Evolutionary conservation across 2,797 vertebrate genomes (phyloP).

Genomic region (Streptopelia turtur): DNA sequence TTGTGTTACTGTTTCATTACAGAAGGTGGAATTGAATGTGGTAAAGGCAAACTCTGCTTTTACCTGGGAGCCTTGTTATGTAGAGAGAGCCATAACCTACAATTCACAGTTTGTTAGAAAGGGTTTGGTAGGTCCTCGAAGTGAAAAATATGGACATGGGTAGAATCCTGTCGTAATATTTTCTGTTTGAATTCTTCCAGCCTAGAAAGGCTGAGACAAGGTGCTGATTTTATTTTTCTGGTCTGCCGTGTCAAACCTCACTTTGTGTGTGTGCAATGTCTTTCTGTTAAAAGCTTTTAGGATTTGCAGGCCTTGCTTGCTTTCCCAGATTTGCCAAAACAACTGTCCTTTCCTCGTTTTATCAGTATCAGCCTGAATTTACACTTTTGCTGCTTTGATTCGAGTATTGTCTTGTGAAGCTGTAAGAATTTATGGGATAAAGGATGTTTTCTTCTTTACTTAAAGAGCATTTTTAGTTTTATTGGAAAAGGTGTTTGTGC

Average conservation of each 20-base stretch:
- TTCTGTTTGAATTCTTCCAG: constrained; percentile 49
- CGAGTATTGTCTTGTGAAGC: not conserved
- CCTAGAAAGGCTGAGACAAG: constrained; percentile 13
- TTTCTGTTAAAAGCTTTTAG: not conserved
- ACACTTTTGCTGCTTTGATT: not conserved
- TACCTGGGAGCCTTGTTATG: constrained; percentile 4
- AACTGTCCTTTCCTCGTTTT: not conserved
- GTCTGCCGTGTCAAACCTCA: not conserved
- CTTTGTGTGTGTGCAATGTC: not conserved
- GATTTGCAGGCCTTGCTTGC: not conserved
- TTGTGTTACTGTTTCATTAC: constrained; percentile 31
- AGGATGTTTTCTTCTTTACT: not conserved
- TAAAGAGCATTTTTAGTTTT: not conserved
- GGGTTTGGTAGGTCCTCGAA: constrained; percentile 30
- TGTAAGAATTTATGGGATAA: not conserved
- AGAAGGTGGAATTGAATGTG: constrained; percentile 25
- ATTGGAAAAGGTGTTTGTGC: not conserved
- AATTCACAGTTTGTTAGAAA: constrained; percentile 30
- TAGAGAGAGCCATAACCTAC: not conserved
- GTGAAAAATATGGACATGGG: not conserved
- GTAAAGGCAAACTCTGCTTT: constrained; percentile 43
- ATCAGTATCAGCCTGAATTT: not conserved
- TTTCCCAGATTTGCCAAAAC: not conserved
- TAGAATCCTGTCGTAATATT: not conserved
- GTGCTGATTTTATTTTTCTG: constrained; percentile 29